Percentiles rank a stretch among this genome's conserved stretches.
phyloP scores from a whole-genome alignment of 2,797 vertebrate species.

The Tragopan temminckii region DNA sequence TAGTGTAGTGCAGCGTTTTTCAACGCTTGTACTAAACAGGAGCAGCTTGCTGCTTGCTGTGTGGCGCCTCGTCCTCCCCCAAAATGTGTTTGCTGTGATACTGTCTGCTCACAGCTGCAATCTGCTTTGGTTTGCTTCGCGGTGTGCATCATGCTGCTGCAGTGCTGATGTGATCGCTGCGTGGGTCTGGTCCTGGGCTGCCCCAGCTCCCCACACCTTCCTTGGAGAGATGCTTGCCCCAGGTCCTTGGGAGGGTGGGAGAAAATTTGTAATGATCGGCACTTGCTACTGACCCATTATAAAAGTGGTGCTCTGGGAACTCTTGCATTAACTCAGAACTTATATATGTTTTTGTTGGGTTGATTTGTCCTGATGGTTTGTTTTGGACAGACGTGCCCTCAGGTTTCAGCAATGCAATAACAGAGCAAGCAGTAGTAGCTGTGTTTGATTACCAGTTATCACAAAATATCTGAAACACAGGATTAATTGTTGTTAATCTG shows the following conservation, averaged over 20 bases:
- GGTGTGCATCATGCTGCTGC: fast-evolving
- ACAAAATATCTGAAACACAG: neutral
- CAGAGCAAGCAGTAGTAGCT: neutral
- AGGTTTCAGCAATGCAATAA: neutral
- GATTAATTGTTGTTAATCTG: neutral
- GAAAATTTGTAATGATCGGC: fast-evolving
- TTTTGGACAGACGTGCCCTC: neutral
- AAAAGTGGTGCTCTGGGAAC: neutral
- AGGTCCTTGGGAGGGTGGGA: neutral
- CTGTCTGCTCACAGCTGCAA: neutral
- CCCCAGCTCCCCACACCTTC: neutral
- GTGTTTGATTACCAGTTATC: neutral
- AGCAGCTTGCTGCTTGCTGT: neutral
- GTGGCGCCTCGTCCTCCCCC: neutral
- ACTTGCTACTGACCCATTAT: neutral
- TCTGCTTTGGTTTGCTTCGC: neutral
- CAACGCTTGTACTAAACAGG: neutral
- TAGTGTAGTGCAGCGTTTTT: neutral
- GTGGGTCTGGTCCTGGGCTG: fast-evolving
- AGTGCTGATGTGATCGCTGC: fast-evolving
- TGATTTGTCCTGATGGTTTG: neutral
- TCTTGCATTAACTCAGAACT: neutral
- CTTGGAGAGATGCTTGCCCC: neutral
- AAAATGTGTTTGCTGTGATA: neutral
- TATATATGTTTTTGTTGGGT: neutral